A percentile compares a stretch with the other conserved stretches of the same genome.
phyloP scores from a whole-genome alignment of 2,888 invertebrate species.

The Habroteleia sp. region DNA sequence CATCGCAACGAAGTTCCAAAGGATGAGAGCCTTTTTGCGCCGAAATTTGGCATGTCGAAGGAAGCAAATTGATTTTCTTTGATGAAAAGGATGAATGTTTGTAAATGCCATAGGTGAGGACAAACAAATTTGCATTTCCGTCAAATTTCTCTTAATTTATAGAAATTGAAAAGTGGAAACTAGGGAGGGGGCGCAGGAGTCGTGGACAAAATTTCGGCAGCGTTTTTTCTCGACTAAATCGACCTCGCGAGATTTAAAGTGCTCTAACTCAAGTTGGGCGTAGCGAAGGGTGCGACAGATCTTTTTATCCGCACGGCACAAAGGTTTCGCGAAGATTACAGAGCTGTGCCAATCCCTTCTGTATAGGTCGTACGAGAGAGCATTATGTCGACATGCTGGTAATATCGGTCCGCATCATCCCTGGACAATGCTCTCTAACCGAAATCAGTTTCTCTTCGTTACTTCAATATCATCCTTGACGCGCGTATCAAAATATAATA shows the following conservation, averaged over 20 bases:
- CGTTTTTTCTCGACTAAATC: conserved; percentile 37
- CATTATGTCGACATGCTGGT: conserved; percentile 73
- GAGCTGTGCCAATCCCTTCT: conserved; percentile 74
- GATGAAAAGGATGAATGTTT: too few species aligned
- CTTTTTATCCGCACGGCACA: conserved; percentile 76
- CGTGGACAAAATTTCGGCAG: conserved; percentile 19
- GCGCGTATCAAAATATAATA: conserved; percentile 59
- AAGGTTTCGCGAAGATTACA: conserved; percentile 79
- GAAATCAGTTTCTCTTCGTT: conserved; percentile 65
- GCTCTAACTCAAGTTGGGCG: conserved; percentile 58
- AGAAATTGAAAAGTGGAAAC: background rate
- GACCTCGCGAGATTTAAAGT: conserved; percentile 66
- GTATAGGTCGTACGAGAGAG: conserved; percentile 73
- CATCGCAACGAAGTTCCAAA: conserved; percentile 45
- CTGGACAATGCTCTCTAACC: conserved; percentile 72
- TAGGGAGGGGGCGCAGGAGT: too few species aligned
- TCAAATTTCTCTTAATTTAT: too few species aligned
- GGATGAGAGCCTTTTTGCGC: conserved; percentile 15
- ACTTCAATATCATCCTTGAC: conserved; percentile 63
- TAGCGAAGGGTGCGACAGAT: conserved; percentile 70
- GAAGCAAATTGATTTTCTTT: conserved; percentile 5
- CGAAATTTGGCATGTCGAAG: conserved; percentile 12
- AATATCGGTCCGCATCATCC: conserved; percentile 75
- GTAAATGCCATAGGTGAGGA: too few species aligned
- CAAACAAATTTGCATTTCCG: too few species aligned